A percentile compares a stretch with the other conserved stretches of the same genome.
phyloP scores from a whole-genome alignment of 2,888 invertebrate genomes.

The Spisula subtruncata region DNA sequence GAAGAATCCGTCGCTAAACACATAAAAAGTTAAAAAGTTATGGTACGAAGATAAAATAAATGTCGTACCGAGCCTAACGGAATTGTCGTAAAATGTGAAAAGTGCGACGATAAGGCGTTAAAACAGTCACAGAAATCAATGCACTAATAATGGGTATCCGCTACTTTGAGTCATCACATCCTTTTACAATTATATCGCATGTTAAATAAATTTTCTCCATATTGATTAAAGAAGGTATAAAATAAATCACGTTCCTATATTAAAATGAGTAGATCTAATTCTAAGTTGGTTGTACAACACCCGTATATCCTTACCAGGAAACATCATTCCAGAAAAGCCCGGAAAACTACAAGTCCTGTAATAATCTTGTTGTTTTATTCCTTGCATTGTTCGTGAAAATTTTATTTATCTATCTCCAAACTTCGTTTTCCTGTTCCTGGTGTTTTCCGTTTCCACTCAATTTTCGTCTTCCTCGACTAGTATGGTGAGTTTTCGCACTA shows the following conservation, averaged over 20 bases:
- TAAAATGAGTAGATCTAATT: constrained; percentile 29
- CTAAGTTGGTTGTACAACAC: neutral
- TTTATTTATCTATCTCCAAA: constrained; percentile 67
- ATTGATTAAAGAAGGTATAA: neutral
- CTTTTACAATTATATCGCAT: too few relatives aligned
- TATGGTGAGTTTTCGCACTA: constrained; percentile 76
- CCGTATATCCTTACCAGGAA: constrained; percentile 79
- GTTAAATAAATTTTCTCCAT: neutral
- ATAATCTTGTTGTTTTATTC: constrained; percentile 85
- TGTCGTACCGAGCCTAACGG: too few relatives aligned
- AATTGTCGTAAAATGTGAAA: too few relatives aligned
- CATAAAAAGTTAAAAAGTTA: too few relatives aligned
- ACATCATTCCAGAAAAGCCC: constrained; percentile 84
- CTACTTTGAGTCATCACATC: too few relatives aligned
- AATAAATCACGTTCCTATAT: neutral
- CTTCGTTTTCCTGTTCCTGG: constrained; percentile 53
- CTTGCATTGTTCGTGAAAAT: constrained; percentile 80
- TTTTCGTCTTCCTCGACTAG: constrained; percentile 69
- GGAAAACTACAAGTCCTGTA: constrained; percentile 85
- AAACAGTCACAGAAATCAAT: too few relatives aligned
- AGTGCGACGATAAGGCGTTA: too few relatives aligned
- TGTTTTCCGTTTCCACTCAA: constrained; percentile 69
- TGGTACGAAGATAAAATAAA: too few relatives aligned
- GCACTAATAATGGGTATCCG: too few relatives aligned
- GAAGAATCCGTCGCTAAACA: too few relatives aligned